Conservation (phyloP, 1,140 invertebrate species). For the Bradysia coprophila region DNA sequence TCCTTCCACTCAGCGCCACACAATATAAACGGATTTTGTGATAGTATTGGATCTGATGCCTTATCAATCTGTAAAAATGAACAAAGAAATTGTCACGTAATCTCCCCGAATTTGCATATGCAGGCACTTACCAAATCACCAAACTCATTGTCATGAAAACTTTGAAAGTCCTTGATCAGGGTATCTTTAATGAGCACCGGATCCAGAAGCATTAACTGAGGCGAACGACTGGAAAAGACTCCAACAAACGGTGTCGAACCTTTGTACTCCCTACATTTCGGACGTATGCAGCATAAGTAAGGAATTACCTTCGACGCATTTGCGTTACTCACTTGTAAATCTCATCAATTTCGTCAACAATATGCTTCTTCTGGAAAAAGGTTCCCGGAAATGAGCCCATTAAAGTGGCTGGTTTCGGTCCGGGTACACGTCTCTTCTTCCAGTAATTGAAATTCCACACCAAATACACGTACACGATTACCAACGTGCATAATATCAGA, state of each 20-base stretch:
- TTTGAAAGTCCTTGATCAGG: conserved; percentile 26
- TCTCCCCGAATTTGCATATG: no score
- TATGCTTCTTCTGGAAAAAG: conserved; percentile 10
- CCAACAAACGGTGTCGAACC: conserved; percentile 19
- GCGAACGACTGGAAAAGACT: conserved; percentile 21
- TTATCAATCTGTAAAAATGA: conserved; percentile 10
- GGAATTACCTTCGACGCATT: no score
- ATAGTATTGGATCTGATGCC: conserved; percentile 22
- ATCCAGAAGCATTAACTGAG: conserved; percentile 27
- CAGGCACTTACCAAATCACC: conserved; percentile 11
- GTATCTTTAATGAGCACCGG: conserved; percentile 29
- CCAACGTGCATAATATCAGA: no score
- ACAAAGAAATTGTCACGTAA: no score
- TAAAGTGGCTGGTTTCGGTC: conserved; percentile 15
- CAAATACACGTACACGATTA: conserved; percentile 20
- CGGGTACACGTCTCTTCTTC: conserved; percentile 13
- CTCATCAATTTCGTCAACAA: conserved; percentile 16
- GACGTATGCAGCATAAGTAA: no score
- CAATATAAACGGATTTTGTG: conserved; percentile 25
- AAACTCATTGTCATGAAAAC: conserved; percentile 23
- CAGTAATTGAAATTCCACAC: conserved; percentile 23
- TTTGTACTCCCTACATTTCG: conserved; percentile 18
- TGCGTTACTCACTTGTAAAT: conserved; percentile 15
- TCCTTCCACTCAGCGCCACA: conserved; percentile 31
- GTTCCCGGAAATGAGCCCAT: conserved; percentile 27